Evolutionary conservation across 2,888 invertebrate genomes (phyloP).

Genomic region (Ennomos fuscantarius): DNA sequence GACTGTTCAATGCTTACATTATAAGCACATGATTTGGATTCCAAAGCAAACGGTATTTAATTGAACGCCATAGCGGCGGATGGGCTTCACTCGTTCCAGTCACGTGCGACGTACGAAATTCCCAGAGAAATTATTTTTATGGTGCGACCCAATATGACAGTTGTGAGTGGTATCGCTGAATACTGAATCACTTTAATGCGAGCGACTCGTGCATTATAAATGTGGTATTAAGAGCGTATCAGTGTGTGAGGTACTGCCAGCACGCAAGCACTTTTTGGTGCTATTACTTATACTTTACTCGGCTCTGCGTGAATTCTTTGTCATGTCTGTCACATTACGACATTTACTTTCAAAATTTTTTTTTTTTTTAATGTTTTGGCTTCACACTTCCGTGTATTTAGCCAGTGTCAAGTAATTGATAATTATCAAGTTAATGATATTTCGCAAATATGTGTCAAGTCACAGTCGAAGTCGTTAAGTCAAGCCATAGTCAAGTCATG

Average conservation of each 20-base stretch:
- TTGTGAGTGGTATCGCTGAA: conserved; percentile 24
- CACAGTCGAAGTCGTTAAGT: no score
- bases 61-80: conserved; percentile 14
- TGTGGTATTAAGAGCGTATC: conserved; percentile 8
- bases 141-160: conserved; percentile 34
- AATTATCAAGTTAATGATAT: no score
- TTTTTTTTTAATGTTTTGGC: no score
- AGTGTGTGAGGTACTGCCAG: background rate
- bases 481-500: no score
- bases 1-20: background rate
- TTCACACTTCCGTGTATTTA: no score
- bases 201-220: conserved; percentile 8
- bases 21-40: conserved; percentile 3
- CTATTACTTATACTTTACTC: no score
- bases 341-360: no score
- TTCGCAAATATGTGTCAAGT: no score
- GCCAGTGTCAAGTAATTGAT: no score
- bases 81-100: conserved; percentile 22
- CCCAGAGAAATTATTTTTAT: conserved; percentile 35
- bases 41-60: conserved; percentile 18
- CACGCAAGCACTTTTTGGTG: no score
- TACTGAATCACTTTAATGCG: conserved; percentile 23
- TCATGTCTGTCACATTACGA: no score
- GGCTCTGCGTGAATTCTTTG: no score
- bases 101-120: conserved; percentile 34